Base-by-base conservation (phyloP, 2,797 vertebrate species). In the Pygocentrus nattereri region DNA sequence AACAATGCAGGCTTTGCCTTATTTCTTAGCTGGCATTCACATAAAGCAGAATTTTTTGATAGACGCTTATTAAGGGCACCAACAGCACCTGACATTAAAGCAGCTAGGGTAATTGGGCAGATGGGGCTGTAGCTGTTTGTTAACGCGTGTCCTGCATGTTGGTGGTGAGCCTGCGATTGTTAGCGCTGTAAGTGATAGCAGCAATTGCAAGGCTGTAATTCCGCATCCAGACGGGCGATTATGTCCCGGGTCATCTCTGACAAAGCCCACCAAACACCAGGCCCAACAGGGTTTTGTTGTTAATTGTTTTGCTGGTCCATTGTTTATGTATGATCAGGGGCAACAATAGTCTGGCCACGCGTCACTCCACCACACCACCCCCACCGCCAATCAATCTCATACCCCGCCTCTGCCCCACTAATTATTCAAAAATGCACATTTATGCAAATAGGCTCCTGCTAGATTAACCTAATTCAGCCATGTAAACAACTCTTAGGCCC, bases 371-470 rank as follows among this genome's bases (percentile, higher is more conserved):
- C 79, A 61, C 44, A 65, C 82, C n/a, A 62, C 82, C 62, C 83
- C 69, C 12, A 21, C 44, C 50, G 41, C 76, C 74, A 77, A 76
- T 82, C 74, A 77, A 61, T 19, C 77, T 74, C 68, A 73, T 73
- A 86, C 72, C 50, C 75, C 71, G 79, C 78, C 79, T 75, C 75
- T 91, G 90, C 81, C 90, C 90, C 92, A 93, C 90, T 92, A 93
- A 94, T 94, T 94, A 94, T 94, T 92, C 89, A 92, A 93, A 94
- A 93, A 94, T 93, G 91, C 93, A 94, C 91, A 92, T 94, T 93
- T 94, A 94, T 94, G 91, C 90, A 94, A 93, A 94, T 91, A 78
- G 41, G 8, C 25, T 41, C 21, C 21, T 68, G 83, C 75, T 91
- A 94, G 93, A 94, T 95, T 95, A 94, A 94, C 93, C 94, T 94